phyloP scores from a whole-genome alignment of 2,113 vertebrate genomes.

The Mixornis gularis region DNA sequence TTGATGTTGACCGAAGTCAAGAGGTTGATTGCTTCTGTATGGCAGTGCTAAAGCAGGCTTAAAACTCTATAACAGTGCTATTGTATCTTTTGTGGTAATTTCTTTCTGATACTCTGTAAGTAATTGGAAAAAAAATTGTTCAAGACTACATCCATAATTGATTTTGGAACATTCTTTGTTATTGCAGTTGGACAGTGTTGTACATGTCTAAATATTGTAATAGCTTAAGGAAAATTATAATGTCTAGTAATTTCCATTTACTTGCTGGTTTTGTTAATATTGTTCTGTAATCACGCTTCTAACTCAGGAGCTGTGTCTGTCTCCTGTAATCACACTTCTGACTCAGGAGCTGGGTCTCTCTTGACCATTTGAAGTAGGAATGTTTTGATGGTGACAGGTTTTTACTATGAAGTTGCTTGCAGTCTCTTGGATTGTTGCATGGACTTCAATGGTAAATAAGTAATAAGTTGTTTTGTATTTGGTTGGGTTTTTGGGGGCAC shows the following conservation, averaged over 20 bases:
- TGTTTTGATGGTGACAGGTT: background rate
- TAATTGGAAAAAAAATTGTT: background rate
- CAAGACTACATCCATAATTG: background rate
- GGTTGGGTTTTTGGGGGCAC: fast-evolving
- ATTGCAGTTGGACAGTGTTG: background rate
- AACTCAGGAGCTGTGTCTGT: no score
- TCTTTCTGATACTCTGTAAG: background rate
- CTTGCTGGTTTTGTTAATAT: background rate
- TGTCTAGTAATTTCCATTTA: background rate
- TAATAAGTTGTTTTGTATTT: background rate
- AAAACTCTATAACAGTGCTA: background rate
- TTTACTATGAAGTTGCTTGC: background rate
- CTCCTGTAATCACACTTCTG: no score
- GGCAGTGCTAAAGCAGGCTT: background rate
- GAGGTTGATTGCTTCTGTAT: background rate
- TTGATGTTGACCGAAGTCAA: fast-evolving
- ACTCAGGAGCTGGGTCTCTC: background rate
- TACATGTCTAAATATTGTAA: background rate
- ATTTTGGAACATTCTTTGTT: background rate
- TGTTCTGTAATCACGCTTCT: background rate
- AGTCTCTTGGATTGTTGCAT: background rate
- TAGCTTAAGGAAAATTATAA: background rate
- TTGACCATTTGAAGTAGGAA: background rate
- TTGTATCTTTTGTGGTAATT: background rate
- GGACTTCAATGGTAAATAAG: background rate